Conservation (phyloP, 1,140 invertebrate genomes). For the Centruroides sculpturatus region DNA sequence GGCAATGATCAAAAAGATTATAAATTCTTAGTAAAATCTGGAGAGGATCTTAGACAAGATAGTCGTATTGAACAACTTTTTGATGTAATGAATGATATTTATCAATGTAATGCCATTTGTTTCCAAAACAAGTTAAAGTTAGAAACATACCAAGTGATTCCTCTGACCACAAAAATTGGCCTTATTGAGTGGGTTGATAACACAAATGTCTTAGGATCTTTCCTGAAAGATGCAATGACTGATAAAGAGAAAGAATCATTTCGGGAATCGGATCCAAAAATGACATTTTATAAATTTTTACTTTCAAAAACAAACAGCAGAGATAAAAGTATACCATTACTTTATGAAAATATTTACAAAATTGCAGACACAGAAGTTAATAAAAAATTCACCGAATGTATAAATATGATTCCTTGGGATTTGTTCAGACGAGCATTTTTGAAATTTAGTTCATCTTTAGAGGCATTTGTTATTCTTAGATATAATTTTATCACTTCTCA, state of each 20-base stretch:
- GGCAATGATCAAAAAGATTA: constrained; percentile 56
- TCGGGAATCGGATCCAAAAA: not conserved
- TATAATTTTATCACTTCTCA: constrained; percentile 41
- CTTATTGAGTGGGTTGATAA: constrained; percentile 55
- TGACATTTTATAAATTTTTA: not conserved
- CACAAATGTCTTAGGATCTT: constrained; percentile 39
- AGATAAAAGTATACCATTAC: too few relatives aligned
- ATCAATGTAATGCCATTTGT: constrained; percentile 32
- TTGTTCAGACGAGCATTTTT: constrained; percentile 35
- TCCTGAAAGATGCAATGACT: constrained; percentile 34
- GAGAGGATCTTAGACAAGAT: constrained; percentile 62
- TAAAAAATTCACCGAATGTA: too few relatives aligned
- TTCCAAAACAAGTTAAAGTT: constrained; percentile 35
- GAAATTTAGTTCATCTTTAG: constrained; percentile 38
- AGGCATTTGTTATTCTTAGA: constrained; percentile 40
- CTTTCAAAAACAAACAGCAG: too few relatives aligned
- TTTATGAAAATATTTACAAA: too few relatives aligned
- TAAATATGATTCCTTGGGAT: too few relatives aligned
- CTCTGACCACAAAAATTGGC: constrained; percentile 37
- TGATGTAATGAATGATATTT: constrained; percentile 48
- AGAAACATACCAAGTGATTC: constrained; percentile 41
- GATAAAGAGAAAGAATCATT: constrained; percentile 20
- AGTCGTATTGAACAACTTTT: constrained; percentile 58
- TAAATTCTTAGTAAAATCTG: constrained; percentile 53
- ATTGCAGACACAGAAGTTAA: too few relatives aligned